Base-by-base conservation (phyloP, 2,888 invertebrate species). In the Caenorhabditis sp. region DNA sequence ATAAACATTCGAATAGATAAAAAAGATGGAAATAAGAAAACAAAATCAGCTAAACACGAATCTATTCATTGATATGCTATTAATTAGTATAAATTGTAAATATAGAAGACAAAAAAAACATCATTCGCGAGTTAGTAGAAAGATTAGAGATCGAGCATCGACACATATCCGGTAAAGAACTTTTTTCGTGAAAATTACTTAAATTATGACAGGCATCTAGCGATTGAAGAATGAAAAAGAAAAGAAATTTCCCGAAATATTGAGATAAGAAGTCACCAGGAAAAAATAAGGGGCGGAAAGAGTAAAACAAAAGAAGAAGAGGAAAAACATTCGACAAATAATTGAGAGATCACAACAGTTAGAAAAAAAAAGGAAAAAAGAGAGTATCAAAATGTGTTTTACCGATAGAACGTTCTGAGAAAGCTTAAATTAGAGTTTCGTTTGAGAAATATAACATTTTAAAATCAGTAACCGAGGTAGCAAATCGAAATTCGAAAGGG, bases 21-120 rank as follows among this genome's bases (percentile, higher is more conserved):
- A n/a, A n/a, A n/a, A n/a, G n/a, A n/a, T n/a, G n/a, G 23, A 24
- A 55, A 55, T 17, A 26, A 55, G n/a, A 55, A 10, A 21, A 27
- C 31, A 31, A 23, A 3, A 36, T 37, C 6, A 58, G 14, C 58
- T 58, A 58, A 58, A 26, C 58, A 37, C 58, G 37, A 58, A 58
- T 58, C 58, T 58, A 58, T 37, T 58, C 19, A 58, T 10, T 58
- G 58, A 58, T 58, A 58, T 58, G 58, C 58, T 58, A 58, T 4
- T 19, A n/a, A n/a, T 31, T 31, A 58, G 26, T 17, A 5, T 26
- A 19, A 12, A 19, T 5, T 19, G 36, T 19, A 36, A 19, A 58
- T 31, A 36, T 37, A 58, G 23, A 58, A 37, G 1, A 36, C 12
- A 17, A 5, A 8, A 23, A 21, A n/a, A 27, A 17, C 26, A 17